Conservation (phyloP, 2,888 invertebrate species). For the Bombyx huttoni region DNA sequence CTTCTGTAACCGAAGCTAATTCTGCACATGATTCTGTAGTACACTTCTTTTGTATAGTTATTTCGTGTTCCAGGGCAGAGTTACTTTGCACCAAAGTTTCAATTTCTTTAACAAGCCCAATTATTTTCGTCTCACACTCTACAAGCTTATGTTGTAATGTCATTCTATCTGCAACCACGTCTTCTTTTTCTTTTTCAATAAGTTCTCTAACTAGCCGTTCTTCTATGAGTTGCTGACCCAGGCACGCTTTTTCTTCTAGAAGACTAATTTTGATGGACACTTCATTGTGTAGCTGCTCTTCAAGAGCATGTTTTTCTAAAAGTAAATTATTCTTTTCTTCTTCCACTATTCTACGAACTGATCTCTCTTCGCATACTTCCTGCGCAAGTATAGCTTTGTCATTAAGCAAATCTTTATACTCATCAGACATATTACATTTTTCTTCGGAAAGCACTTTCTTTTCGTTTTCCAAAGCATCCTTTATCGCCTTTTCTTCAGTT, state of each 20-base stretch:
- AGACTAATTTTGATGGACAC: slow-evolving; percentile 9
- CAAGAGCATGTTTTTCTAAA: slow-evolving; percentile 7
- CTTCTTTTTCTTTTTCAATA: slow-evolving; percentile 24
- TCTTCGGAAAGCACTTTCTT: slow-evolving; percentile 6
- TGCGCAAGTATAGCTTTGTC: slow-evolving; percentile 5
- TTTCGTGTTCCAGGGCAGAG: slow-evolving; percentile 1
- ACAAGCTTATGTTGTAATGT: slow-evolving; percentile 10
- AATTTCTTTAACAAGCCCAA: slow-evolving; percentile 6
- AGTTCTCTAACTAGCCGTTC: slow-evolving; percentile 24
- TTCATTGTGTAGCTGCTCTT: slow-evolving; percentile 10
- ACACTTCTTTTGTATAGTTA: slow-evolving; percentile 3
- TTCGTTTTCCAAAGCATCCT: slow-evolving; percentile 8
- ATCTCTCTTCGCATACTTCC: slow-evolving; percentile 15
- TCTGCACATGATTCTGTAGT: neutral
- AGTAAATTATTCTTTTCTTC: slow-evolving; percentile 9
- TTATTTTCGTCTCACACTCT: slow-evolving; percentile 3
- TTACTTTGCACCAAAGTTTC: slow-evolving; percentile 1
- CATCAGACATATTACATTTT: slow-evolving; percentile 3
- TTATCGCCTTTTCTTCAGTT: slow-evolving; percentile 6
- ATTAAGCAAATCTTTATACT: slow-evolving; percentile 5
- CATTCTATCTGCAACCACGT: slow-evolving; percentile 14
- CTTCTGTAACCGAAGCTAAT: neutral
- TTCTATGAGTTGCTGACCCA: slow-evolving; percentile 27
- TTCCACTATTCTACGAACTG: slow-evolving; percentile 16
- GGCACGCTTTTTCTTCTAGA: slow-evolving; percentile 23